A percentile compares a stretch with the other conserved stretches of the same genome.
Evolutionary conservation across 2,797 vertebrate species (phyloP).

Genomic region (Periophthalmus magnuspinnatus): DNA sequence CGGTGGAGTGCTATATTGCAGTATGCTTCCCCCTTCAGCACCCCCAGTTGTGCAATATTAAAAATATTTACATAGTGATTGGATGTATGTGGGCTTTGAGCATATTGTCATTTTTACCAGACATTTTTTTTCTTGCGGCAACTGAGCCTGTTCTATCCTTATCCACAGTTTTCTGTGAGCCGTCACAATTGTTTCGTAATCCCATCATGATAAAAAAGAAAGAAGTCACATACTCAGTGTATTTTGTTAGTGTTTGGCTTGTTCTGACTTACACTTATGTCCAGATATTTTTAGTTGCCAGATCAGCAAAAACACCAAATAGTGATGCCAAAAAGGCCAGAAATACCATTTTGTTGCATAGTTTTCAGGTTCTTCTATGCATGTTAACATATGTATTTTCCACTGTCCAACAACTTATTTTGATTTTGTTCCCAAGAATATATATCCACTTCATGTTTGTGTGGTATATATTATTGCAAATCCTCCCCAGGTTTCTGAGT

Average conservation of each 20-base stretch:
- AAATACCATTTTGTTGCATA: slow-evolving; percentile 64
- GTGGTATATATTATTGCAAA: slow-evolving; percentile 46
- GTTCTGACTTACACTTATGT: neutral
- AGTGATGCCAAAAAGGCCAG: slow-evolving; percentile 45
- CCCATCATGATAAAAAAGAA: slow-evolving; percentile 24
- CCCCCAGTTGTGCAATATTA: slow-evolving; percentile 56
- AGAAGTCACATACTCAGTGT: slow-evolving; percentile 27
- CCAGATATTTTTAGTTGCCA: slow-evolving; percentile 9
- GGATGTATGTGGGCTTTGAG: slow-evolving; percentile 56
- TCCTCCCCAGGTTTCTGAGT: slow-evolving; percentile 59
- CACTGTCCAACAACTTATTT: neutral
- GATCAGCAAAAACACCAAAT: slow-evolving; percentile 25
- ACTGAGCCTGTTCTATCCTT: slow-evolving; percentile 44
- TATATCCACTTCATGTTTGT: slow-evolving; percentile 5
- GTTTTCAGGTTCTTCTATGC: slow-evolving; percentile 56
- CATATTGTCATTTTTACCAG: slow-evolving; percentile 39
- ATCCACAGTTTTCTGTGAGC: slow-evolving; percentile 37
- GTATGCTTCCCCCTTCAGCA: slow-evolving; percentile 66
- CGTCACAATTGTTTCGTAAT: slow-evolving; percentile 42
- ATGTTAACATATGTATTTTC: slow-evolving; percentile 45
- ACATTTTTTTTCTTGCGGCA: slow-evolving; percentile 54
- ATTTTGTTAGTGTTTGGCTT: slow-evolving; percentile 1
- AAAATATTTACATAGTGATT: slow-evolving; percentile 53
- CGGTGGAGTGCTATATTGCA: slow-evolving; percentile 68
- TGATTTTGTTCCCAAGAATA: slow-evolving; percentile 16